Evolutionary conservation across 1,140 invertebrate species (phyloP), one percentile per base, ranked within the genome.

Genomic region (Vollenhovia emeryi): DNA sequence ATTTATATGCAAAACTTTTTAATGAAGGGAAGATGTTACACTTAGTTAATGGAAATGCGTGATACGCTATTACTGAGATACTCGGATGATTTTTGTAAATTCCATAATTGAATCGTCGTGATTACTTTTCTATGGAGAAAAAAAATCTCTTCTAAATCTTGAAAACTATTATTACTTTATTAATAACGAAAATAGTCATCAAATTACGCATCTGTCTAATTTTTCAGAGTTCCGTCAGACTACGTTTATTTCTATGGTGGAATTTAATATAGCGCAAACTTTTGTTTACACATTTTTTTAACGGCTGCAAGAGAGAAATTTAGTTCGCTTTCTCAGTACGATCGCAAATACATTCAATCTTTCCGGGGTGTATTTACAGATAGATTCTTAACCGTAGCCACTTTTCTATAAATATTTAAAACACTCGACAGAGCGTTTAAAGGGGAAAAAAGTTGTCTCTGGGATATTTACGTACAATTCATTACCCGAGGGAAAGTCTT

Each of bases 341-440:
- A 60, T 43, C 18, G 33, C 48, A 40, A 52, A 40, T 43, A 60
- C 18, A 21, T 43, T 21, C 40, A 64, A 8, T 74, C 18, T 50
- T 69, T 40, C 7, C 40, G 9, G 18, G 30, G 21, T 40, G 24
- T 52, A 21, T 27, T 69, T 30, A 52, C 8, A 52, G 4, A 21
- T 73, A 55, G 48, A 64, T 83, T 55, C 30, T 45, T 18, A 13
- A 50, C 0, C 15, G 36, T 66, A 75, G 62, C 33, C 66, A 86
- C 59, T 89, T 68, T 60, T 27, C 27, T 24, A 60, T 50, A 89
- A 89, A 89, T 86, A 84, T 62, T 89, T 86, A 86, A 86, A 76
- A 30, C 13, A n/a, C 15, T 50, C 13, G 62, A 57, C 33, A 79
- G n/a, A n/a, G 48, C 59, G 40, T 57, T 40, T 66, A 21, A 64